Percentiles rank a stretch among this genome's conserved stretches.
These are phyloP conservation scores for Mycteria americana DNA, from an alignment of 2,797 vertebrate species.

Conservation along the genomic window DNA sequence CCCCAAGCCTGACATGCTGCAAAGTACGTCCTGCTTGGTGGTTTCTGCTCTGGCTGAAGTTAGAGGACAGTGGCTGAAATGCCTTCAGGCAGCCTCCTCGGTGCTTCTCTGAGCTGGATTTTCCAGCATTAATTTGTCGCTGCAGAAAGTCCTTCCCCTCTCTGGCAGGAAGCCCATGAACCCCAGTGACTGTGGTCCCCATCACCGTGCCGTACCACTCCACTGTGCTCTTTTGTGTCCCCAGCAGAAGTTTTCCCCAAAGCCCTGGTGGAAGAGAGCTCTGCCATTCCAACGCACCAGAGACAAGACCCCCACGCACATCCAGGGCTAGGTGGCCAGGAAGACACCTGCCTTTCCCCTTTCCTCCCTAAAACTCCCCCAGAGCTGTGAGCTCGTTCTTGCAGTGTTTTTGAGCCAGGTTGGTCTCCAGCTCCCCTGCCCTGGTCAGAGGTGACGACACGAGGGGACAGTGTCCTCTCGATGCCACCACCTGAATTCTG, in stretches of 20 bases:
- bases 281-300: neutral
- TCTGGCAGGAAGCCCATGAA: neutral
- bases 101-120: neutral
- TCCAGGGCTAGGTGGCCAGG: neutral
- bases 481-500: neutral
- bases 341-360: neutral
- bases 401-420: rapidly evolving
- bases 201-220: rapidly evolving
- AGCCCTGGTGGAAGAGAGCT: neutral
- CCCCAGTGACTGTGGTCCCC: neutral
- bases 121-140: neutral
- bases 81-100: neutral
- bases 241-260: neutral
- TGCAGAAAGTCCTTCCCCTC: neutral
- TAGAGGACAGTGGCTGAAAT: neutral
- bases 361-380: neutral
- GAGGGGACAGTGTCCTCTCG: neutral
- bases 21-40: rapidly evolving
- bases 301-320: rapidly evolving
- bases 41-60: neutral
- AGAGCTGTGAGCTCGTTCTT: neutral
- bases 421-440: neutral
- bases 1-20: neutral
- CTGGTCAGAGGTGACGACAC: neutral
- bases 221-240: rapidly evolving